Evolutionary conservation across 2,888 invertebrate genomes (phyloP).

Genomic region (Eilema griseolum): DNA sequence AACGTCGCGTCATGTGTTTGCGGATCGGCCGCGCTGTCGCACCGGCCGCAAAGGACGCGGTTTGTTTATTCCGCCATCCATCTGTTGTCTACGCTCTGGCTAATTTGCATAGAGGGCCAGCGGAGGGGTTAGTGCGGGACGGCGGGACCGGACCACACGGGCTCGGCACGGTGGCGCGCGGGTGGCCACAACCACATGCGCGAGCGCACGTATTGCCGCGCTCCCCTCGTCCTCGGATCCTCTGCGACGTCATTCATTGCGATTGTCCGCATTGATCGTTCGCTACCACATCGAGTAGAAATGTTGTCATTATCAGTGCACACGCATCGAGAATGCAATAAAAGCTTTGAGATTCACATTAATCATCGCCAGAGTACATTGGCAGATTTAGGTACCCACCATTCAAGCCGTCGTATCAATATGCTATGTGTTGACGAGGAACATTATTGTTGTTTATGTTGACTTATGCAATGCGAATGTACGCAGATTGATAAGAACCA

Average conservation of each 20-base stretch:
- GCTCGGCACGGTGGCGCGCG: conserved; percentile 84
- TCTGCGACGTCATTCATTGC: conserved; percentile 84
- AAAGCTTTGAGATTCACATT: conserved; percentile 67
- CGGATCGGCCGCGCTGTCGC: conserved; percentile 33
- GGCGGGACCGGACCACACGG: conserved; percentile 84
- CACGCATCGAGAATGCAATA: conserved; percentile 80
- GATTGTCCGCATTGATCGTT: conserved; percentile 81
- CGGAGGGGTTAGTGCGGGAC: conserved; percentile 52
- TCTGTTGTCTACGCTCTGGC: conserved; percentile 85
- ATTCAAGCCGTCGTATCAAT: conserved; percentile 54
- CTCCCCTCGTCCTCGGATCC: conserved; percentile 62
- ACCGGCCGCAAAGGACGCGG: conserved; percentile 77
- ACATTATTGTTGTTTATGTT: conserved; percentile 51
- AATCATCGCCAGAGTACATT: conserved; percentile 63
- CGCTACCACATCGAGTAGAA: conserved; percentile 82
- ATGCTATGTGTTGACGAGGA: conserved; percentile 55
- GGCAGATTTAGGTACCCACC: conserved; percentile 68
- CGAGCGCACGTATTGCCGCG: conserved; percentile 75
- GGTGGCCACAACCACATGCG: conserved; percentile 86
- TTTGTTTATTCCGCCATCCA: conserved; percentile 87
- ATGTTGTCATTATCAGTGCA: conserved; percentile 83
- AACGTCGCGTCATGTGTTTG: conserved; percentile 40
- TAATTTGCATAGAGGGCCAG: conserved; percentile 86
- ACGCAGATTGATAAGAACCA: conserved; percentile 47
- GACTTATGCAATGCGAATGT: conserved; percentile 56